phyloP scores from a whole-genome alignment of 2,888 invertebrate genomes.

The Melanostoma scalare region DNA sequence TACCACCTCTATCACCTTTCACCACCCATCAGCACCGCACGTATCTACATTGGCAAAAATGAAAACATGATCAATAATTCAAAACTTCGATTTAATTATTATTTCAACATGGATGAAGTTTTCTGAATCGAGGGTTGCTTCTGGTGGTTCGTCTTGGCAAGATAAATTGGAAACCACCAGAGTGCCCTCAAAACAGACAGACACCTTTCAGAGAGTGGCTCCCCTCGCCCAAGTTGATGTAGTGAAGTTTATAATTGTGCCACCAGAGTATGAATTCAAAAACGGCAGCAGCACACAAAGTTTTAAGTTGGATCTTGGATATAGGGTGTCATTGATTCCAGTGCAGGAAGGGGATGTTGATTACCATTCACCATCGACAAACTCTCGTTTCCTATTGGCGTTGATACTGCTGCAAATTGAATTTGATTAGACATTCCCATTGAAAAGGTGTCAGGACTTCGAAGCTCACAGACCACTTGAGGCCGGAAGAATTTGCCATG shows the following conservation, averaged over 20 bases:
- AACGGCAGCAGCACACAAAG: constrained; percentile 21
- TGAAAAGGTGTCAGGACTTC: constrained; percentile 29
- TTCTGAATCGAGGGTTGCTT: background rate
- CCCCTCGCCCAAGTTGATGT: background rate
- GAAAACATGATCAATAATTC: constrained; percentile 63
- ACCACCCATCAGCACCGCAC: background rate
- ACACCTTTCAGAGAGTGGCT: background rate
- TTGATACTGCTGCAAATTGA: constrained; percentile 12
- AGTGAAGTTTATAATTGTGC: background rate
- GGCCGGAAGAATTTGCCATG: background rate
- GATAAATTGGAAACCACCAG: constrained; percentile 5
- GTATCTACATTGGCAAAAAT: background rate
- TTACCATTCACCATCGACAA: background rate
- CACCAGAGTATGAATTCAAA: constrained; percentile 33
- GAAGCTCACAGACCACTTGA: background rate
- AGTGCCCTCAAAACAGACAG: background rate
- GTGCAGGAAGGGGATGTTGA: constrained; percentile 18
- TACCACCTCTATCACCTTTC: background rate
- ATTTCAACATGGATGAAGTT: constrained; percentile 35
- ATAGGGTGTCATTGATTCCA: constrained; percentile 39
- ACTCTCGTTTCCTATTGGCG: no score
- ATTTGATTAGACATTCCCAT: constrained; percentile 15
- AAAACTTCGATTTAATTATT: constrained; percentile 61
- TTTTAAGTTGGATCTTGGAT: constrained; percentile 21
- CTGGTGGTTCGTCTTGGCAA: background rate